Evolutionary conservation across 1,140 invertebrate genomes (phyloP), one percentile per base, ranked within the genome.

Genomic region (Phthorimaea operculella): DNA sequence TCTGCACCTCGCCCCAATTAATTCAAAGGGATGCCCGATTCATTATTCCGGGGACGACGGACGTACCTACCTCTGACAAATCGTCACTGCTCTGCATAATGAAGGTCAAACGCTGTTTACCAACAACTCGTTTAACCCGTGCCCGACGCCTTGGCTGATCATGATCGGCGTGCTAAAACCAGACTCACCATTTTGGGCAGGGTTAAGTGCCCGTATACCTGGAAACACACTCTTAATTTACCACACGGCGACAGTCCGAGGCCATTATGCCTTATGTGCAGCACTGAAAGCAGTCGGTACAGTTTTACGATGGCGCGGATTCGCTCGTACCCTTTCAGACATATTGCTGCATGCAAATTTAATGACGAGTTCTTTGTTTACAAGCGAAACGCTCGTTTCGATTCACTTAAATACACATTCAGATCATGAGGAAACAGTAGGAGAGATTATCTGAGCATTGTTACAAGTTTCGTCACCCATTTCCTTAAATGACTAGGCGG

Each of bases 311-410:
- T 62, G 63, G 54, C 63, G 65, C 67, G 52, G 68, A 70, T 74
- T 74, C 65, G 55, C 58, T 67, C 61, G 69, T 66, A 79, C 66
- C 62, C 69, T 71, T 63, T 57, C 67, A 72, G 76, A 75, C 70
- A 67, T 70, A 81, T 73, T 66, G 66, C 68, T 47, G 55, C 73
- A 80, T 79, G 77, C 68, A 73, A 82, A 82, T 79, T 71, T 75
- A 66, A 76, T 68, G 74, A 71, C 67, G 66, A 56, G 66, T 65
- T 74, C 69, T 77, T 76, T 79, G 73, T 77, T 73, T 67, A 68
- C 67, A 53, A 57, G 56, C 63, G 59, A 58, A 70, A 67, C 66
- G 60, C 65, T 62, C 55, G 60, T 56, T 45, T 59, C 57, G 61
- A 3, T 47, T 47, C 9, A 47, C n/a, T 47, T 47, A 47, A 2